These are phyloP conservation scores for Atlantisia rogersi DNA, from an alignment of 2,113 vertebrate species.

Conservation along the genomic window DNA sequence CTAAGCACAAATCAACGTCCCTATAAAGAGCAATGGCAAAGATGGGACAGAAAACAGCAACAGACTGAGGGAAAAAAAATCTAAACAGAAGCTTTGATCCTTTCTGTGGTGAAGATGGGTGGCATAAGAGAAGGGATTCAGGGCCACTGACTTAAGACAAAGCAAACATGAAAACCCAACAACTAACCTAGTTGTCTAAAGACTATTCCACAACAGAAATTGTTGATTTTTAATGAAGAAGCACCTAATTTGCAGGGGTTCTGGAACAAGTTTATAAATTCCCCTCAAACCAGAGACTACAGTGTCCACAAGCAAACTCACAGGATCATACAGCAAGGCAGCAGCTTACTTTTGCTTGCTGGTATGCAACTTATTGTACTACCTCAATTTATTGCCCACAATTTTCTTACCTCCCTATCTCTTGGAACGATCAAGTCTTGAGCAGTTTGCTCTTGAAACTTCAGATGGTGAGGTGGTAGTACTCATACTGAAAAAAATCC, in stretches of 20 bases:
- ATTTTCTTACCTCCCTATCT: not conserved
- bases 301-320: not conserved
- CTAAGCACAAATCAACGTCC: not conserved
- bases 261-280: not conserved
- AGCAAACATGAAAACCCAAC: not conserved
- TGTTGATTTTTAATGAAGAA: not conserved
- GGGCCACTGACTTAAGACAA: not conserved
- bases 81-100: not conserved
- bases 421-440: not conserved
- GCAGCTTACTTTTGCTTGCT: not conserved
- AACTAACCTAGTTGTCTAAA: no score
- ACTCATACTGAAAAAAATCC: not conserved
- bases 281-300: not conserved
- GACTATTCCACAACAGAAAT: not conserved
- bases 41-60: not conserved
- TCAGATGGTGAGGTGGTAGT: not conserved
- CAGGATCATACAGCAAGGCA: not conserved
- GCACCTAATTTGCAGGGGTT: not conserved
- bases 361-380: not conserved
- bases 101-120: not conserved
- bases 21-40: not conserved
- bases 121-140: not conserved
- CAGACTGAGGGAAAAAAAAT: not conserved
- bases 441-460: not conserved
- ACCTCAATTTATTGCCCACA: not conserved